Evolutionary conservation across 2,888 invertebrate genomes (phyloP).

Genomic region (Hypercompe scribonia): DNA sequence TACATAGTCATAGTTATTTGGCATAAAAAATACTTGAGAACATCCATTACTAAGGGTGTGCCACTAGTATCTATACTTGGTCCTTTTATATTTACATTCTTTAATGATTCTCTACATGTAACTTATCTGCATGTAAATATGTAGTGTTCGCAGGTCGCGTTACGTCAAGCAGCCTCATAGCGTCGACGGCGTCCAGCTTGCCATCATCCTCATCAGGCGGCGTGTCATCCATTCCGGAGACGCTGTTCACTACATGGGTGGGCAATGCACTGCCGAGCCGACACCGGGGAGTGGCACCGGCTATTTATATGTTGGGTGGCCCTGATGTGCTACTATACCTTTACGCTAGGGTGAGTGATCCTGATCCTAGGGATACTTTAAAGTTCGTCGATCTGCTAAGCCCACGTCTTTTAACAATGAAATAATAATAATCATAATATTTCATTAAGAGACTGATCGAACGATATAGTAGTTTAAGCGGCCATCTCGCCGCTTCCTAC

Average conservation of each 20-base stretch:
- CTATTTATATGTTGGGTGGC: conserved; percentile 88
- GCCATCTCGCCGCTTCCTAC: too few relatives aligned
- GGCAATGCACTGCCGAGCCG: conserved; percentile 69
- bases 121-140: not conserved
- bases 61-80: not conserved
- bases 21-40: not conserved
- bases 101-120: not conserved
- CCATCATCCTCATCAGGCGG: conserved; percentile 58
- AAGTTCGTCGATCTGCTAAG: too few relatives aligned
- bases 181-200: conserved; percentile 40
- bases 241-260: conserved; percentile 70
- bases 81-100: not conserved
- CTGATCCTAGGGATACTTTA: not conserved
- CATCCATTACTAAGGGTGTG: not conserved
- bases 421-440: too few relatives aligned
- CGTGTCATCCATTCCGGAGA: conserved; percentile 70
- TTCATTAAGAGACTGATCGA: too few relatives aligned
- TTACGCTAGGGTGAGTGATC: conserved; percentile 87
- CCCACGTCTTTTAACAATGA: too few relatives aligned
- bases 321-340: conserved; percentile 88
- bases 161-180: conserved; percentile 39
- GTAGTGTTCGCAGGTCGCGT: conserved; percentile 63
- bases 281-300: conserved; percentile 85
- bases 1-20: too few relatives aligned
- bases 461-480: too few relatives aligned